A percentile compares a stretch with the other conserved stretches of the same genome.
phyloP scores from a whole-genome alignment of 2,888 invertebrate genomes.

The Caenorhabditis uteleia region DNA sequence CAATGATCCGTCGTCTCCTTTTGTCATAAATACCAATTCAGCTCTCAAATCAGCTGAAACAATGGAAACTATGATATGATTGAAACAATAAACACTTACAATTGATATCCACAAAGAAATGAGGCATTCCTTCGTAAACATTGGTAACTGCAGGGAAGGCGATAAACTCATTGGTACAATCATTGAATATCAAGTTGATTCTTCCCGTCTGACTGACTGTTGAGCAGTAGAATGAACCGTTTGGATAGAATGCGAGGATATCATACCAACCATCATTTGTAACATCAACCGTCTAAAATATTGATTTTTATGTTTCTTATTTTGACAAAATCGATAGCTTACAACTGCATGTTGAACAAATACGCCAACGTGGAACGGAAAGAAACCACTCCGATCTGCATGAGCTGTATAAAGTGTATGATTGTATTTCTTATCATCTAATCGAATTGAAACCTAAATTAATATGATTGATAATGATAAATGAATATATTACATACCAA shows the following conservation, averaged over 20 bases:
- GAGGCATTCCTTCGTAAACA: slow-evolving; percentile 44
- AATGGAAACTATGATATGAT: no score
- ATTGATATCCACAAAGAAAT: slow-evolving; percentile 46
- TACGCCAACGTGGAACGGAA: slow-evolving; percentile 12
- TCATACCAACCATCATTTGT: slow-evolving; percentile 64
- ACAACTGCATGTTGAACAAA: slow-evolving; percentile 34
- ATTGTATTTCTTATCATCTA: slow-evolving; percentile 8
- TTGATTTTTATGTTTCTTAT: background rate
- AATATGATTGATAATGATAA: slow-evolving; percentile 2
- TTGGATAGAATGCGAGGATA: slow-evolving; percentile 58
- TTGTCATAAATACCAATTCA: slow-evolving; percentile 60
- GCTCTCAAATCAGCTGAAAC: slow-evolving; percentile 54
- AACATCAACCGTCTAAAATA: slow-evolving; percentile 58
- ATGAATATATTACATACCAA: slow-evolving; percentile 35
- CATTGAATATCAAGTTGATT: slow-evolving; percentile 7
- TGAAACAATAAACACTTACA: slow-evolving; percentile 13
- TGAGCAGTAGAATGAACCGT: slow-evolving; percentile 42
- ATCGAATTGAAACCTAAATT: slow-evolving; percentile 29
- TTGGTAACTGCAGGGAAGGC: slow-evolving; percentile 6
- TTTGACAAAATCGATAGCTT: background rate
- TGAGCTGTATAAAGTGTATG: slow-evolving; percentile 33
- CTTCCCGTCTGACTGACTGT: slow-evolving; percentile 4
- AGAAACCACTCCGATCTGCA: slow-evolving; percentile 11
- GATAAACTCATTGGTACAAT: slow-evolving; percentile 23
- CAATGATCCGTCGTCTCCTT: slow-evolving; percentile 27